Percentiles rank a stretch among this genome's conserved stretches.
These are phyloP conservation scores for Microtus montanus DNA, from an alignment of 2,113 vertebrate species.

Conservation along the genomic window DNA sequence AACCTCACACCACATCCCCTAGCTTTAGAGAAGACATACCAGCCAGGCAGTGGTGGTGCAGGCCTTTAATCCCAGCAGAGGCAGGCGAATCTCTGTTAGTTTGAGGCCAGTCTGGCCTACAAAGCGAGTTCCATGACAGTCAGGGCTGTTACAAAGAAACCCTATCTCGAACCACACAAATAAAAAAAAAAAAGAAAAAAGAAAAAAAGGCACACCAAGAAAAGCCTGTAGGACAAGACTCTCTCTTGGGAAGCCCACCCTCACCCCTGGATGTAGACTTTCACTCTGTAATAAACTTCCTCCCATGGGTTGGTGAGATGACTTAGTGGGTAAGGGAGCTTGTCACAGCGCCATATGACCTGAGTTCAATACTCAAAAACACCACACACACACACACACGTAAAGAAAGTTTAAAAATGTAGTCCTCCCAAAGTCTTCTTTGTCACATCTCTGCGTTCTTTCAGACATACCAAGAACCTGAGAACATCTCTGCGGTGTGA, in stretches of 20 bases:
- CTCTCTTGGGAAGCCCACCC: not conserved
- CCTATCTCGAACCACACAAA: too few species aligned
- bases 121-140: too few species aligned
- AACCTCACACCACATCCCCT: not conserved
- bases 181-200: too few species aligned
- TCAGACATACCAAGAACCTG: not conserved
- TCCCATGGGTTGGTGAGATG: not conserved
- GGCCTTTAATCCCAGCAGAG: too few species aligned
- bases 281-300: not conserved
- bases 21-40: not conserved
- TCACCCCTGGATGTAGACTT: not conserved
- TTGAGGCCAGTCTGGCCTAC: too few species aligned
- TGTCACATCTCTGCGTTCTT: not conserved
- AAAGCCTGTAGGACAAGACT: not conserved
- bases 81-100: too few species aligned
- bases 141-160: too few species aligned
- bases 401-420: not conserved
- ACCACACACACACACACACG: not conserved
- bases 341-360: not conserved
- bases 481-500: not conserved
- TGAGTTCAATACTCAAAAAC: not conserved
- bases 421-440: not conserved
- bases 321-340: not conserved
- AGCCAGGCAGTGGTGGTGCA: not conserved
- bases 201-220: not conserved